Conservation (phyloP, 2,888 invertebrate genomes). For the Dusona sp. region DNA sequence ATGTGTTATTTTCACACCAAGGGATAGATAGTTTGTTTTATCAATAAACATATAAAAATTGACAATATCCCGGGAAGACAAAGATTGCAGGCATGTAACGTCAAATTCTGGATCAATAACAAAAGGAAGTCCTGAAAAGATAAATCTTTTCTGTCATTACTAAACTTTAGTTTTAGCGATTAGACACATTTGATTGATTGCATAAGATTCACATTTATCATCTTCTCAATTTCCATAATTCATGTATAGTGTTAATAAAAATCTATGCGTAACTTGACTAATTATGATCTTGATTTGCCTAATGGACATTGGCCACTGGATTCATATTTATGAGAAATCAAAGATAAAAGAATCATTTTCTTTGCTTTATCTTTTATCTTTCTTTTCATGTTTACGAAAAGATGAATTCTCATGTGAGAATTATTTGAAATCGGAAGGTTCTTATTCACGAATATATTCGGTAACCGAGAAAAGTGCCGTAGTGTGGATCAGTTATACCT, state of each 20-base stretch:
- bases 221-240: not conserved
- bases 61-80: not conserved
- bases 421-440: constrained; percentile 8
- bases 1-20: not conserved
- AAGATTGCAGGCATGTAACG: not conserved
- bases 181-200: not conserved
- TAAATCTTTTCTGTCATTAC: not conserved
- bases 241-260: no score
- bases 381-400: not conserved
- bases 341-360: not conserved
- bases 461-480: constrained; percentile 44
- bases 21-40: not conserved
- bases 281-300: no score
- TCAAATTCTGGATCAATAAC: not conserved
- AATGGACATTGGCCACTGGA: no score
- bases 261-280: no score
- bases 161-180: not conserved
- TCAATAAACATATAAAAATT: not conserved
- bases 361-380: not conserved
- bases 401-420: not conserved
- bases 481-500: constrained; percentile 62
- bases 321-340: no score
- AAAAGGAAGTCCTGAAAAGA: not conserved
- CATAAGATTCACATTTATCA: not conserved
- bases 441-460: constrained; percentile 53